Evolutionary conservation across 2,888 invertebrate genomes (phyloP).

Genomic region (Oconnorella tubifera): DNA sequence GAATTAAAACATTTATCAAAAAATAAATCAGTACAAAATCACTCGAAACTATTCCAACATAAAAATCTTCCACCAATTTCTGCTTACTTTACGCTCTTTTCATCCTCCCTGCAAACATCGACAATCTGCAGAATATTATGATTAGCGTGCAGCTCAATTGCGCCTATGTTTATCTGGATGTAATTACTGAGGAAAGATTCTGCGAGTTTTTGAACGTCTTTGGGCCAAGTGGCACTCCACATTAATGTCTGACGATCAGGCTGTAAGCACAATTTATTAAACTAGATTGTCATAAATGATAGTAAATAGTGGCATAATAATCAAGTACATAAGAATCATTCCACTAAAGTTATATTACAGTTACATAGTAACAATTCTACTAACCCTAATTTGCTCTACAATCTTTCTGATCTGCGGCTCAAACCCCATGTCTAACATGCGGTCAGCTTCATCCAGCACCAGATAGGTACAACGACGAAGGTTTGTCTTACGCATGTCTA

Average conservation of each 20-base stretch:
- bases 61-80: too few species aligned
- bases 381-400: slow-evolving; percentile 29
- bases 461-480: slow-evolving; percentile 68
- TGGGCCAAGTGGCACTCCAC: slow-evolving; percentile 99
- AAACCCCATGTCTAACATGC: slow-evolving; percentile 97
- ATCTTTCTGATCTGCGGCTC: slow-evolving; percentile 35
- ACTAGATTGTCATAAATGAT: too few species aligned
- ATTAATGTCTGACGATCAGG: slow-evolving; percentile 91
- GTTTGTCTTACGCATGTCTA: slow-evolving; percentile 63
- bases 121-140: slow-evolving; percentile 96
- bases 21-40: too few species aligned
- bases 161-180: slow-evolving; percentile 95
- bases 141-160: slow-evolving; percentile 84
- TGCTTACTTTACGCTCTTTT: slow-evolving; percentile 56
- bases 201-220: slow-evolving; percentile 89
- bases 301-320: too few species aligned
- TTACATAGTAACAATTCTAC: too few species aligned
- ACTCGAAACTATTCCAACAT: too few species aligned
- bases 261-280: too few species aligned
- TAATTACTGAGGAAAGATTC: slow-evolving; percentile 93
- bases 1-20: too few species aligned
- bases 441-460: slow-evolving; percentile 89
- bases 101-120: slow-evolving; percentile 89
- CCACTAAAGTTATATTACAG: too few species aligned
- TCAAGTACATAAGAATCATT: too few species aligned